Conservation (phyloP, 2,113 vertebrate genomes). For the Pavo muticus region DNA sequence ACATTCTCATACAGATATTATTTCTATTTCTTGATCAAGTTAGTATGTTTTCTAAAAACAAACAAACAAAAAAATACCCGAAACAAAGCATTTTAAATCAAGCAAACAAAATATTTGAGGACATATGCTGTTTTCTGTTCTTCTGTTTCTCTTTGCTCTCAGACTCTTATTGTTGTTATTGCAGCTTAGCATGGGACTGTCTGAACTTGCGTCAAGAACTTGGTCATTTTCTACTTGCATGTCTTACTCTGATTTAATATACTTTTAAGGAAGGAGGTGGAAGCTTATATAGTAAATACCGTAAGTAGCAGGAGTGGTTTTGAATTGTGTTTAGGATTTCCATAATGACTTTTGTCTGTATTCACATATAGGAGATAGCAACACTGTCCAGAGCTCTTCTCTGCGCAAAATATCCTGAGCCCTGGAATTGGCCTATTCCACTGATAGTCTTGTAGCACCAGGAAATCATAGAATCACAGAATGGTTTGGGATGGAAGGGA, state of each 20-base stretch:
- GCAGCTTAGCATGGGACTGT: background rate
- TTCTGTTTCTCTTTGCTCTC: background rate
- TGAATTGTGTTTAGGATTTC: background rate
- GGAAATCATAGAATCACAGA: background rate
- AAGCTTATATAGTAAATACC: background rate
- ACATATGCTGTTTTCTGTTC: background rate
- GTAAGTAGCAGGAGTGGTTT: background rate
- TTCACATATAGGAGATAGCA: background rate
- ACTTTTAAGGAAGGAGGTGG: background rate
- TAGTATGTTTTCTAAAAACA: background rate
- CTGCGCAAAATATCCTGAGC: background rate
- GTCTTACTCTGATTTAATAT: background rate
- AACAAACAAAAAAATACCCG: background rate
- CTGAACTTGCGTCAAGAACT: background rate
- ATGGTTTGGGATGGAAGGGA: no score
- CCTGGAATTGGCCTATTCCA: background rate
- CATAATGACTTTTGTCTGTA: background rate
- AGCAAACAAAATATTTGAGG: background rate
- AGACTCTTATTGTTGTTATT: background rate
- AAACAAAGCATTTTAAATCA: background rate
- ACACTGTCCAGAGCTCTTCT: background rate
- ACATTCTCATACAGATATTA: background rate
- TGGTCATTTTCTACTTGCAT: background rate
- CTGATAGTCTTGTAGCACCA: background rate
- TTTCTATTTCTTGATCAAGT: background rate